Evolutionary conservation across 92 coral and sea anemone genomes (phyloP), one percentile per base, ranked within the genome.

Genomic region (Zoanthus solanderi): DNA sequence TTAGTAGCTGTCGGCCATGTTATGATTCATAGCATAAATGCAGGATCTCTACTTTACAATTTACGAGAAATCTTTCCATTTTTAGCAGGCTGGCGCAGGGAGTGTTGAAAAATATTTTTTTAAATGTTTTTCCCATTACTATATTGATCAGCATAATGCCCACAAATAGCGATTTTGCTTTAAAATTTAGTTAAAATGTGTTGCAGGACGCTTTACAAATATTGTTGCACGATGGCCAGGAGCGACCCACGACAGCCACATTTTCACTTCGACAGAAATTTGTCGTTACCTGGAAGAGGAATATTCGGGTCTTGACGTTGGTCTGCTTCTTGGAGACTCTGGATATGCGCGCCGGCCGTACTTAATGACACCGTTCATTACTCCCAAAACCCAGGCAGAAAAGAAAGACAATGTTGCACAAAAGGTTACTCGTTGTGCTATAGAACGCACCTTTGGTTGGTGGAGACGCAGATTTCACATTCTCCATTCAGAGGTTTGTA

Each of bases 191-290:
- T 60, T 67, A 56, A 13, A 48, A 11, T 79, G 45, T 79, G 46
- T 56, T 58, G 72, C 50, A 87, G 90, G 90, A 46, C 42, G 67
- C 28, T 87, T 87, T 37, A 87, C 85, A 68, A 87, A 87, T 69
- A 66, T 87, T 87, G 90, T 87, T 44, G 90, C 78, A 17, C 77
- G 90, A 3, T 87, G 90, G 90, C 90, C 90, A 15, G 90, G 90
- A 31, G 69, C 84, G 16, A 87, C 85, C 50, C 90, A 87, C 52
- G 90, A 87, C 17, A 87, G 90, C 78, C 85, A 78, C 32, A 69
- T 87, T 30, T 78, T 87, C 50, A 53, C 50, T 44, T 65, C 85
- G 1, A 78, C 85, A 48, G 42, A 32, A 66, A 78, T 87, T 31
- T 76, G 67, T 30, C 15, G 52, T 75, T 78, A 28, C 9, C 57